These are phyloP conservation scores for Notolepis coatsorum DNA, from an alignment of 2,797 vertebrate genomes.

Conservation along the genomic window DNA sequence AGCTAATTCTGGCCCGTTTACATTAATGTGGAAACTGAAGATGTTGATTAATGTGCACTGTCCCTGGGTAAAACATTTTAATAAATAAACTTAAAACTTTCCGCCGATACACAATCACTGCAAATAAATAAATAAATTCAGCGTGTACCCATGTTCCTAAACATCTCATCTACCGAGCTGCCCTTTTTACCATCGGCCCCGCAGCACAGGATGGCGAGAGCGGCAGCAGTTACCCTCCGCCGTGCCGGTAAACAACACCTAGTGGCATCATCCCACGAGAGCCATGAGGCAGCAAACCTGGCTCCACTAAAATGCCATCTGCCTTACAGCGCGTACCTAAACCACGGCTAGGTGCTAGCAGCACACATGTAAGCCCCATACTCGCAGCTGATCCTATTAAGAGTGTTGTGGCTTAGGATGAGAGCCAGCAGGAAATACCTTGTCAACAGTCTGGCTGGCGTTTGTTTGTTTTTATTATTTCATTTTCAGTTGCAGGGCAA, in stretches of 20 bases:
- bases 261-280: constrained; percentile 36
- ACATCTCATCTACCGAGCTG: neutral
- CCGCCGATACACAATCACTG: too few species aligned
- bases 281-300: constrained; percentile 49
- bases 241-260: constrained; percentile 13
- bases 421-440: constrained; percentile 23
- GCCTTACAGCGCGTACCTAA: constrained; percentile 42
- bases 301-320: constrained; percentile 35
- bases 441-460: constrained; percentile 32
- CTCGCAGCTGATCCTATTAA: constrained; percentile 63
- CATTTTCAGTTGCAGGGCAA: too few species aligned
- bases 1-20: too few species aligned
- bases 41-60: too few species aligned
- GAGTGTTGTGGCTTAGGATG: constrained; percentile 42
- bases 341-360: constrained; percentile 20
- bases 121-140: constrained; percentile 6
- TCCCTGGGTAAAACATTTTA: too few species aligned
- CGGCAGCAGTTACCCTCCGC: too few species aligned
- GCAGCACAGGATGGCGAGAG: too few species aligned
- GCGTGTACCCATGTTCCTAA: neutral
- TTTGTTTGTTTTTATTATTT: neutral
- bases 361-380: neutral
- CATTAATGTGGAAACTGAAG: too few species aligned
- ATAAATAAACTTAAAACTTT: too few species aligned
- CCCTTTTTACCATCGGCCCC: neutral